These are phyloP conservation scores for Pollenia angustigena DNA, from an alignment of 2,888 invertebrate genomes.

Conservation along the genomic window DNA sequence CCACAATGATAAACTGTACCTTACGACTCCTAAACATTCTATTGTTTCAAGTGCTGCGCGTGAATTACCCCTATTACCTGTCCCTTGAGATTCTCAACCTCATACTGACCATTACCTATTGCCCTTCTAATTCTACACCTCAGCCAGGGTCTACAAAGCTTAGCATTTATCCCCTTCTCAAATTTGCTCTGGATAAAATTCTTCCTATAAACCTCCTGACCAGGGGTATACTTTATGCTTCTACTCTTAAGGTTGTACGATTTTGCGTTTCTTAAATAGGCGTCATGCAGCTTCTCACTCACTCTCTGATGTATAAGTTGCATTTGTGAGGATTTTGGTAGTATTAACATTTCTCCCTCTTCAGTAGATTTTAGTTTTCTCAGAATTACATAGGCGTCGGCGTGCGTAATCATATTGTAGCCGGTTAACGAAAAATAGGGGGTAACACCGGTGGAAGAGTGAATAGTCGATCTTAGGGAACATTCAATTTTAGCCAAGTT, in stretches of 20 bases:
- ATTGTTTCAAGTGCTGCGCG: neutral
- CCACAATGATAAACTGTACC: too few species aligned
- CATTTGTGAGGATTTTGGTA: neutral
- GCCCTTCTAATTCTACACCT: neutral
- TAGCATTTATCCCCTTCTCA: neutral
- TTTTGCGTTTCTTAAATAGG: neutral
- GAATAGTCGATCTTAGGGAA: neutral
- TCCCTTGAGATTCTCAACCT: neutral
- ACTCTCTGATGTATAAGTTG: neutral
- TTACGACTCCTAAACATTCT: neutral
- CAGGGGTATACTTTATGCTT: neutral
- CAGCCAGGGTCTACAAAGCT: constrained; percentile 4
- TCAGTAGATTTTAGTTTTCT: too few species aligned
- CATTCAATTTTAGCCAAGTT: neutral
- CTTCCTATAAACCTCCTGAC: neutral
- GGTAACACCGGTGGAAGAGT: neutral
- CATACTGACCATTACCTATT: neutral
- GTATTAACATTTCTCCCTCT: neutral
- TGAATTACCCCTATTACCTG: neutral
- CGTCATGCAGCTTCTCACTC: neutral
- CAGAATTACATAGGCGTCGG: neutral
- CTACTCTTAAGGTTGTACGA: neutral
- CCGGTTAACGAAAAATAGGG: neutral
- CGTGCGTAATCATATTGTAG: constrained; percentile 12
- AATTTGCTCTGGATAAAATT: neutral